These are phyloP conservation scores for Mus spretus DNA, from an alignment of 2,797 vertebrate genomes.

Conservation along the genomic window DNA sequence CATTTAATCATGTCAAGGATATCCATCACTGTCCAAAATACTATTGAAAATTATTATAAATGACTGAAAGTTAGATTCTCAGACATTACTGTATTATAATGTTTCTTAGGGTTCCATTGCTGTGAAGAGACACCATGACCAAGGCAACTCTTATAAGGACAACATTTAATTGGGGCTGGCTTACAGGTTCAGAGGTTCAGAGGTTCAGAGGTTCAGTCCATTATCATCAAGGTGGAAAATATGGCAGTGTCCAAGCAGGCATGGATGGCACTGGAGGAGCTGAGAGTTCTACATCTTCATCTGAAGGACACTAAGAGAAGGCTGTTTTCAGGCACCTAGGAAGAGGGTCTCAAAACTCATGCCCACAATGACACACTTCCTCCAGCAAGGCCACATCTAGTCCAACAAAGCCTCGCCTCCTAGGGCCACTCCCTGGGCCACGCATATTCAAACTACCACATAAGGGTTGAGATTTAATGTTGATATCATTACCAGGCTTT, in stretches of 20 bases:
- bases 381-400: neutral
- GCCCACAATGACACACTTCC: neutral
- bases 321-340: neutral
- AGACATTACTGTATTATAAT: constrained; percentile 7
- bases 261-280: neutral
- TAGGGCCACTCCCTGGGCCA: neutral
- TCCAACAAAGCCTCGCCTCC: too few relatives aligned
- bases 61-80: constrained; percentile 7
- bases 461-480: constrained; percentile 4
- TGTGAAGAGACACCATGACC: neutral
- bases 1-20: constrained; percentile 20
- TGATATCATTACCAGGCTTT: neutral
- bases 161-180: neutral
- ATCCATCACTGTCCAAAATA: neutral
- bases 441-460: neutral
- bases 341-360: neutral
- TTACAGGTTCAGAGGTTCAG: neutral
- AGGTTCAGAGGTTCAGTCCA: neutral
- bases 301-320: neutral
- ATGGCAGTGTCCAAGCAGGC: neutral
- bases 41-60: constrained; percentile 52
- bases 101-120: neutral
- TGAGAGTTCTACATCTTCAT: neutral
- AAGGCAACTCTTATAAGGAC: neutral
- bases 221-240: neutral